A percentile compares a stretch with the other conserved stretches of the same genome.
phyloP scores from a whole-genome alignment of 2,888 invertebrate genomes.

The Acanthosepion esculentum region DNA sequence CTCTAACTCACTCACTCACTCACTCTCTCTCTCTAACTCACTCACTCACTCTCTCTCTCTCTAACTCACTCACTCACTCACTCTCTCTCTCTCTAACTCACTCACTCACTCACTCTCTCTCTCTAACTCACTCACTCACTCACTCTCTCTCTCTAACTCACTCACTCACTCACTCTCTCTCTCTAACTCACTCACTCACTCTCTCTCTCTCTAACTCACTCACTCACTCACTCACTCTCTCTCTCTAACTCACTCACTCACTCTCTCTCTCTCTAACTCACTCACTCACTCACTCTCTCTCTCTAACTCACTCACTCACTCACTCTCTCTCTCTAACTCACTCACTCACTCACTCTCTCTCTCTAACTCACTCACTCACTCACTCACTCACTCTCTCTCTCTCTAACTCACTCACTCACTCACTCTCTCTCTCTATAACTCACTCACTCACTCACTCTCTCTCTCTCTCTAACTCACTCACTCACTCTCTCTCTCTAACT shows the following conservation, averaged over 20 bases:
- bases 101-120: neutral
- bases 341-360: neutral
- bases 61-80: neutral
- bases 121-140: neutral
- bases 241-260: neutral
- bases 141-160: neutral
- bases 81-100: neutral
- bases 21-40: neutral
- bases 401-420: no score
- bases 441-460: neutral
- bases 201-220: neutral
- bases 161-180: neutral
- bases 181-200: no score
- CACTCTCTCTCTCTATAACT: neutral
- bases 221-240: neutral
- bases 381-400: neutral
- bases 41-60: neutral
- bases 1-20: neutral
- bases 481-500: neutral
- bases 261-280: no score
- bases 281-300: neutral
- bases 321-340: neutral
- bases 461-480: no score
- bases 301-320: neutral
- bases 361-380: no score